Percentiles rank a stretch among this genome's conserved stretches.
Evolutionary conservation across 2,888 invertebrate genomes (phyloP).

Genomic region (Drosophila subsilvestris): DNA sequence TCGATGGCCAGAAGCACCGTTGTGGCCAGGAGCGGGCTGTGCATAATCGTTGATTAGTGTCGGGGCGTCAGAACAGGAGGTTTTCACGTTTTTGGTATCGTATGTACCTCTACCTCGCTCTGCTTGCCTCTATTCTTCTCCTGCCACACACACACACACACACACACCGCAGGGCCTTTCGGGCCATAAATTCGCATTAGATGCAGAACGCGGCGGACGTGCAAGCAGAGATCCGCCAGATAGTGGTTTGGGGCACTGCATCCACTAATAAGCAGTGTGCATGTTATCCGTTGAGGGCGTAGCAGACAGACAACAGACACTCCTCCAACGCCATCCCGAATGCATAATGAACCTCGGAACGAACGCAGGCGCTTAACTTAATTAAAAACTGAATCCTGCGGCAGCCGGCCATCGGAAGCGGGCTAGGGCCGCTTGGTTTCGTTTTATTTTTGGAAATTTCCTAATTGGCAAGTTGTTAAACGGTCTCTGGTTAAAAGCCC

Average conservation of each 20-base stretch:
- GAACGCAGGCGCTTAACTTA: constrained; percentile 74
- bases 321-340: background rate
- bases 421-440: constrained; percentile 4
- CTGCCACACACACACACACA: constrained; percentile 30
- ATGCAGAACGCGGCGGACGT: constrained; percentile 34
- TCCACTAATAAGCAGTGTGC: constrained; percentile 55
- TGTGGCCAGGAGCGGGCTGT: constrained; percentile 36
- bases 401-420: constrained; percentile 10
- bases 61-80: constrained; percentile 42
- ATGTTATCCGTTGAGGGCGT: constrained; percentile 44
- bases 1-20: constrained; percentile 18
- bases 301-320: constrained; percentile 11
- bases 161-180: constrained; percentile 36
- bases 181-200: constrained; percentile 53
- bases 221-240: background rate
- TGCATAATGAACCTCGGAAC: constrained; percentile 69
- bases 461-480: constrained; percentile 38
- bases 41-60: constrained; percentile 57
- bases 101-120: background rate
- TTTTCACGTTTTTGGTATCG: background rate
- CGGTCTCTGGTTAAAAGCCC: constrained; percentile 7
- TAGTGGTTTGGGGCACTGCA: constrained; percentile 14
- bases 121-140: background rate
- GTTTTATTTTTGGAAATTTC: constrained; percentile 38
- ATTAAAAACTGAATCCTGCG: constrained; percentile 76